A percentile compares a stretch with the other conserved stretches of the same genome.
Conservation (phyloP, 1,140 invertebrate genomes). For the Dufourea novaeangliae region DNA sequence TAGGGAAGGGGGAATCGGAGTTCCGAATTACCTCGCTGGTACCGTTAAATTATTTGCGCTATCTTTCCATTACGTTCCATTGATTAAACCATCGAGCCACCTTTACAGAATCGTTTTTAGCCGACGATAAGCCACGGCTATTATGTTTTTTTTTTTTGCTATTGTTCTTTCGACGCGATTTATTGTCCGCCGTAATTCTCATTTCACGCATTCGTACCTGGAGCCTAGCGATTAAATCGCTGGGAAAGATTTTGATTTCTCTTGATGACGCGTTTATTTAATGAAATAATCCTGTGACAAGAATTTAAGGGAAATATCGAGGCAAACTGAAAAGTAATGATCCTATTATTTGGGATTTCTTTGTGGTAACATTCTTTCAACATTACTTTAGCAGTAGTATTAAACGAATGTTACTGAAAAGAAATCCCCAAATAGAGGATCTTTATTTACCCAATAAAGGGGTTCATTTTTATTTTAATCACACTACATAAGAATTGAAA, state of each 20-base stretch:
- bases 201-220: background rate
- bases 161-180: background rate
- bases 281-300: background rate
- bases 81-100: constrained; percentile 10
- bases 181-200: background rate
- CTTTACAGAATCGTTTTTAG: constrained; percentile 11
- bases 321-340: background rate
- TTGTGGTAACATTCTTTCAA: too few relatives aligned
- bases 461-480: too few relatives aligned
- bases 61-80: constrained; percentile 25
- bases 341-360: too few relatives aligned
- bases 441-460: too few relatives aligned
- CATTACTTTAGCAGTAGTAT: too few relatives aligned
- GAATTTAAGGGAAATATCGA: background rate
- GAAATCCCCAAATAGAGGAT: too few relatives aligned
- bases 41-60: constrained; percentile 22
- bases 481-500: too few relatives aligned
- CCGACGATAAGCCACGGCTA: background rate
- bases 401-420: too few relatives aligned
- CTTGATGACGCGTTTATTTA: background rate
- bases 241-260: background rate
- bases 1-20: too few relatives aligned
- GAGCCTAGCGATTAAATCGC: background rate
- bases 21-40: constrained; percentile 19
- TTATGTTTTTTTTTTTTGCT: background rate